phyloP scores from a whole-genome alignment of 2,888 invertebrate genomes.

The Eurytoma adleriae region DNA sequence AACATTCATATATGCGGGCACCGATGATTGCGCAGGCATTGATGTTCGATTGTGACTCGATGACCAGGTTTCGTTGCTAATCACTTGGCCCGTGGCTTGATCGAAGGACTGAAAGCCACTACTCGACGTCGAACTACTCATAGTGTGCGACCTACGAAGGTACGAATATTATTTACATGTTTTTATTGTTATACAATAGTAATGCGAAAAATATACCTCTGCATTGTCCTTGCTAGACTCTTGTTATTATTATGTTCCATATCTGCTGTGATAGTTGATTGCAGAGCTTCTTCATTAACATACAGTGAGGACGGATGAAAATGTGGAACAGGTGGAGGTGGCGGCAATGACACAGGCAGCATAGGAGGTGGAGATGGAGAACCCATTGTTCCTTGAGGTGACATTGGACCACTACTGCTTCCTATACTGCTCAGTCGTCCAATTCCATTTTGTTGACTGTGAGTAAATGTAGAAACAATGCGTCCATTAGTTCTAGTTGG shows the following conservation, averaged over 20 bases:
- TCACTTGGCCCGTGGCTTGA: conserved; percentile 55
- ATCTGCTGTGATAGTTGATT: conserved; percentile 66
- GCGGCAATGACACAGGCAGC: conserved; percentile 67
- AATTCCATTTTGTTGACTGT: conserved; percentile 72
- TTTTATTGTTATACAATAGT: conserved; percentile 2
- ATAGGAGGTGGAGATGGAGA: conserved; percentile 74
- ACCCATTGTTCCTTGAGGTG: conserved; percentile 74
- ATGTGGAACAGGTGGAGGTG: conserved; percentile 68
- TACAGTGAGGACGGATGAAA: conserved; percentile 74
- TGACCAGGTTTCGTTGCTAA: conserved; percentile 43
- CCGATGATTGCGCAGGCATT: conserved; percentile 56
- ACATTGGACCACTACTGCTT: conserved; percentile 75
- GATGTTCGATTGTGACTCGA: conserved; percentile 33
- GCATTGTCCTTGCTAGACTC: conserved; percentile 68
- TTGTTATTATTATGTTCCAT: conserved; percentile 78
- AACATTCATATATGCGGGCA: conserved; percentile 73
- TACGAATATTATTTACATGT: background rate
- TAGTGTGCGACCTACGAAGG: conserved; percentile 65
- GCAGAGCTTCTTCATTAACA: conserved; percentile 71
- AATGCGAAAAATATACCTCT: conserved; percentile 64
- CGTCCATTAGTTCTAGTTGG: conserved; percentile 68
- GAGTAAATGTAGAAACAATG: conserved; percentile 65
- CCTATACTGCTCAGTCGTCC: conserved; percentile 73
- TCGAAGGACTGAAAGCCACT: conserved; percentile 64
- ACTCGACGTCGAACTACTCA: conserved; percentile 68